These are phyloP conservation scores for Mormyrus iriodes DNA, from an alignment of 2,113 vertebrate genomes.

Conservation along the genomic window DNA sequence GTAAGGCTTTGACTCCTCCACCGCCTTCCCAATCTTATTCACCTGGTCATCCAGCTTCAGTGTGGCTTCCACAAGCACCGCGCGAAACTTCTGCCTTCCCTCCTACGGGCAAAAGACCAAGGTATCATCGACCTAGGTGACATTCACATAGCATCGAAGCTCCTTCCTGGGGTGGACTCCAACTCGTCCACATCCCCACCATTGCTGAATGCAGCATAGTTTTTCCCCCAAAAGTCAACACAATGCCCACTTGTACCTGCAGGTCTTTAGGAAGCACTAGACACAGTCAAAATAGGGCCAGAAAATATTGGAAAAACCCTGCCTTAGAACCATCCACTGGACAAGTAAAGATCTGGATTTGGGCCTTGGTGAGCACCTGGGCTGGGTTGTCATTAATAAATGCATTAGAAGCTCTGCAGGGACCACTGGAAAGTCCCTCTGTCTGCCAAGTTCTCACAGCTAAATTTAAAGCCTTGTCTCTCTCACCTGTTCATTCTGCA, in stretches of 20 bases:
- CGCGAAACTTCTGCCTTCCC: constrained; percentile 85
- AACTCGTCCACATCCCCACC: not conserved
- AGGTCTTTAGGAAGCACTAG: not conserved
- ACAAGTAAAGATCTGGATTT: not conserved
- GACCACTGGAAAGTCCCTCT: not conserved
- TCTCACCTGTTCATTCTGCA: not conserved
- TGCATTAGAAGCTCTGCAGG: not conserved
- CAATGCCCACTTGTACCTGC: too few species aligned
- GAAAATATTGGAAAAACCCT: not conserved
- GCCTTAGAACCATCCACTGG: not conserved
- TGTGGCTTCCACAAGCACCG: constrained; percentile 82
- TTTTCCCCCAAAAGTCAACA: not conserved
- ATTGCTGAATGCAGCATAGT: not conserved
- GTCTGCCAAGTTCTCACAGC: not conserved
- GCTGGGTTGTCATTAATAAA: too few species aligned
- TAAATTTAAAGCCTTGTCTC: constrained; percentile 8
- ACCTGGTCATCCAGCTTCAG: constrained; percentile 86
- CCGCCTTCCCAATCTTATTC: constrained; percentile 91
- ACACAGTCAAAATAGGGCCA: not conserved
- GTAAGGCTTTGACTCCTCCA: constrained; percentile 96
- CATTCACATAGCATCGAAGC: not conserved
- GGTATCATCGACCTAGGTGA: not conserved
- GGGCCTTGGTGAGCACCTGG: not conserved
- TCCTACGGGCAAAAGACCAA: constrained; percentile 64
- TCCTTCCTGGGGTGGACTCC: not conserved